Evolutionary conservation across 2,113 vertebrate genomes (phyloP), one percentile per base, ranked within the genome.

Genomic region (Zosterops lateralis): DNA sequence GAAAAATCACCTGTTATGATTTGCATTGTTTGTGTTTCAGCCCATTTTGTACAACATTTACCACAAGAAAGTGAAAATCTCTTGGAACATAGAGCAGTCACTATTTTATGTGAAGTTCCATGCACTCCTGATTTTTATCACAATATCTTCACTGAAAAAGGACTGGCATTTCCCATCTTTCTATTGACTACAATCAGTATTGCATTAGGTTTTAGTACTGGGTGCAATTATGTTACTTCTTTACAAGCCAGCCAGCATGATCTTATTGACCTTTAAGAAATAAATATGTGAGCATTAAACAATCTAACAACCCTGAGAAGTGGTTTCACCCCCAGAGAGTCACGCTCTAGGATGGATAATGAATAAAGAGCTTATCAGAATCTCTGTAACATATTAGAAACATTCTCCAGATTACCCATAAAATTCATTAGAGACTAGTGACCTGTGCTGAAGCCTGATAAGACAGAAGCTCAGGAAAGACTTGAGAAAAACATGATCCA

Each of bases 351-450:
- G 22, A 61, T 17, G 82, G 84, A 72, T 89, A 87, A 73, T 62
- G 87, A 85, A 75, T 65, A 87, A 90, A 89, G 80, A 82, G 53
- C 62, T 93, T 94, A 96, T 91, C 91, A 90, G 71, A 92, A 91
- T 80, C 93, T 85, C 67, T 76, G 82, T 79, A 93, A 73, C 42
- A 56, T 73, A 87, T 80, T 83, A 76, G 82, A 90, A 91, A 94
- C 88, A 94, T 90, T 94, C 90, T 95, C 90, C 96, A 93, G 95
- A 90, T 90, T 77, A 62, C 77, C 77, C 88, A 91, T 93, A 93
- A 92, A 93, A 96, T 93, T 96, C 84, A 84, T 93, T 94, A 93
- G 44, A 81, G 9, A 82, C 77, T 90, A 94, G 89, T 91, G 77
- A 92, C 66, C 50, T 84, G 26, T 56, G 51, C 48, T 87, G 84